phyloP scores from a whole-genome alignment of 1,140 invertebrate species.

The Ceratina calcarata region DNA sequence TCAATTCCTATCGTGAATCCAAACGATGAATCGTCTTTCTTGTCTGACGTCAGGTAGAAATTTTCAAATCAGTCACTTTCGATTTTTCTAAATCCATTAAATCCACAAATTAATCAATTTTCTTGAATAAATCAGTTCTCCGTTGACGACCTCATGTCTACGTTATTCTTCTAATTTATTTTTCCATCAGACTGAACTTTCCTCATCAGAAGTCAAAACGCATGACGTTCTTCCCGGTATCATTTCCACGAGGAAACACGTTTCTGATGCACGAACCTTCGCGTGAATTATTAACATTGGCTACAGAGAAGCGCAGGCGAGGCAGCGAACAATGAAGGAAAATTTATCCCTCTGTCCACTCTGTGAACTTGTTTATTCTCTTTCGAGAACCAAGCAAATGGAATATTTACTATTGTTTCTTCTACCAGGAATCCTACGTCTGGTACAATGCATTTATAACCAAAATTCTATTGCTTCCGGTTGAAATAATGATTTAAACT shows the following conservation, averaged over 20 bases:
- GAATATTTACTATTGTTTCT: slow-evolving; percentile 41
- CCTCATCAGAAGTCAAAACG: background rate
- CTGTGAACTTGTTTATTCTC: background rate
- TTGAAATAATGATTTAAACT: too few relatives aligned
- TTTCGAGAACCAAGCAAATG: slow-evolving; percentile 13
- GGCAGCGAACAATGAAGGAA: slow-evolving; percentile 49
- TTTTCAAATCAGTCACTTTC: too few relatives aligned
- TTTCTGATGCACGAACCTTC: background rate
- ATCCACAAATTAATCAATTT: too few relatives aligned
- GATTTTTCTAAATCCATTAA: too few relatives aligned
- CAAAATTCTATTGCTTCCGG: too few relatives aligned
- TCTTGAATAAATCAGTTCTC: too few relatives aligned
- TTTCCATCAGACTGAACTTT: slow-evolving; percentile 9
- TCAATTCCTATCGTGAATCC: slow-evolving; percentile 29
- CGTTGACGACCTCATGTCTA: too few relatives aligned
- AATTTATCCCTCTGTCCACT: slow-evolving; percentile 55
- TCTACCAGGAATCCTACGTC: too few relatives aligned
- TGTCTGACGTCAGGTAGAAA: background rate
- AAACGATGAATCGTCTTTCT: slow-evolving; percentile 11
- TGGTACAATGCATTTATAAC: too few relatives aligned
- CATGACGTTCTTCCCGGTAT: slow-evolving; percentile 27
- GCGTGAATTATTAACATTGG: background rate
- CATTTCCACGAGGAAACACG: slow-evolving; percentile 28
- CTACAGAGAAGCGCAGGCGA: background rate
- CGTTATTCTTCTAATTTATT: background rate